Base-by-base conservation (phyloP, 2,888 invertebrate genomes). In the Netelia melanura region DNA sequence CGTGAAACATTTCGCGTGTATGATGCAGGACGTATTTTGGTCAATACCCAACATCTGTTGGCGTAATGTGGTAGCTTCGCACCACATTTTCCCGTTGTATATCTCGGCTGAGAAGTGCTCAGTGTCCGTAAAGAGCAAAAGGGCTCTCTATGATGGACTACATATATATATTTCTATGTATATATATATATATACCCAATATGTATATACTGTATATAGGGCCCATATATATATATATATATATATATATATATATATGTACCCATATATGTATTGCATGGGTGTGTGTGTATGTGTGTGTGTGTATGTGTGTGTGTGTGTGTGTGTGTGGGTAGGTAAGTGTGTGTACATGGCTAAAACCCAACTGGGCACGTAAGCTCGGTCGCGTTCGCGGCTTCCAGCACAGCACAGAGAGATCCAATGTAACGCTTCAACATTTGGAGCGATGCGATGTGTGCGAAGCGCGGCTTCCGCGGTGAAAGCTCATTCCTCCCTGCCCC, bases 401-500 rank as follows among this genome's bases (percentile, higher is more conserved):
- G 74, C 61, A 11, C 21, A 14, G 62, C 43, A 68, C 44, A 64
- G 52, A 23, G 48, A 78, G 25, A 64, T 48, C 52, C 30, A 52
- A 67, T 30, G 72, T 75, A 74, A 76, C 58, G 75, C 75, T 80
- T 75, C 70, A 80, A 80, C 72, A 67, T 72, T 58, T 68, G 9
- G 48, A n/a, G 72, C 77, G 54, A 81, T 77, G 76, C 44, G 83
- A 78, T 62, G 76, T 54, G 67, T 43, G 72, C 58, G 76, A 77
- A 72, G 54, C 38, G 58, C 48, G 65, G 76, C 81, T 84, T 61
- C 54, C 54, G 61, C 65, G 77, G 81, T 81, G 30, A 77, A 84
- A 84, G 81, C 81, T 3, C 21, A 62, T 17, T 68, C 52, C 61
- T 71, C 52, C 54, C 68, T 17, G 38, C 54, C 64, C 64, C 52